These are phyloP conservation scores for Monarcha castaneiventris DNA, from an alignment of 2,113 vertebrate species.

Conservation along the genomic window DNA sequence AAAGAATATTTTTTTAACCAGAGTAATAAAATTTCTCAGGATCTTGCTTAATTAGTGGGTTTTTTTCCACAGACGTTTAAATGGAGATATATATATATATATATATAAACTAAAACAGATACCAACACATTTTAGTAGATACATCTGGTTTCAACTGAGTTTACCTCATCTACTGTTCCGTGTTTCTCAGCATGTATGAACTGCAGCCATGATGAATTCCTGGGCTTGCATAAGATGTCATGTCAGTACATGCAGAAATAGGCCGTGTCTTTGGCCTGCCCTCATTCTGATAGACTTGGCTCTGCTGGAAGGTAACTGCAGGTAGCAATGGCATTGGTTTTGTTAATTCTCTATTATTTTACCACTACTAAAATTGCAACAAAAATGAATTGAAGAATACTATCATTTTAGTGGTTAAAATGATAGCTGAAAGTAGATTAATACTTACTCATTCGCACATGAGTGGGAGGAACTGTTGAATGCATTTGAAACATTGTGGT, in stretches of 20 bases:
- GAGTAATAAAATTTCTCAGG: neutral
- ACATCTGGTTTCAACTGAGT: neutral
- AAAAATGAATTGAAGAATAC: neutral
- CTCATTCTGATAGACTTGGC: neutral
- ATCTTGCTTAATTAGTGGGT: neutral
- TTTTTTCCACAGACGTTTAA: neutral
- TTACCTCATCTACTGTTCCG: neutral
- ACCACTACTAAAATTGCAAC: neutral
- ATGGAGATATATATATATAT: neutral
- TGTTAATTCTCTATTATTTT: neutral
- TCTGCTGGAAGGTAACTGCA: neutral
- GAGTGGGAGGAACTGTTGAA: neutral
- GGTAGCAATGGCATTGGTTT: neutral
- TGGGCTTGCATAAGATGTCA: neutral
- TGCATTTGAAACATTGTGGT: neutral
- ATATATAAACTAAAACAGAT: neutral
- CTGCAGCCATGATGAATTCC: neutral
- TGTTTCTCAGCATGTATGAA: neutral
- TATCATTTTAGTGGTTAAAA: neutral
- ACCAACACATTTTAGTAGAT: neutral
- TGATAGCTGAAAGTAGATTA: neutral
- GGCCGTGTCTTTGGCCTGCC: neutral
- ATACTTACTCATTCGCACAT: neutral
- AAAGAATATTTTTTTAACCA: neutral
- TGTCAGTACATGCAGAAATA: neutral